These are phyloP conservation scores for Steatornis caripensis DNA, from an alignment of 2,113 vertebrate genomes.

Conservation along the genomic window DNA sequence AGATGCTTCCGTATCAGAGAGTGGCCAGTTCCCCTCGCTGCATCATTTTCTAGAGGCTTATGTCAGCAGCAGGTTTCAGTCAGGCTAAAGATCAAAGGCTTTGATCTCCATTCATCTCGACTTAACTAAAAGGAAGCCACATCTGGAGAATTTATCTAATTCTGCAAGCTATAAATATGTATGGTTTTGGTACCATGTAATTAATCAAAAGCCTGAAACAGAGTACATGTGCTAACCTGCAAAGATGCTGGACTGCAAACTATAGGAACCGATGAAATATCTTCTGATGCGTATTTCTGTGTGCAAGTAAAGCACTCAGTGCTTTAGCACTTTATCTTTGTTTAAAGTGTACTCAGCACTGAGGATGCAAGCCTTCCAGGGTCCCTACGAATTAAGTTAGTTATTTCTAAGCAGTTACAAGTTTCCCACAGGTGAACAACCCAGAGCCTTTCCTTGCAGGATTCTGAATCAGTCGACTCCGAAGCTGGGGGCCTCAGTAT, in stretches of 20 bases:
- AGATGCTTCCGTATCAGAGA: not conserved
- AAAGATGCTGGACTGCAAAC: not conserved
- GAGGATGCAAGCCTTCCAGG: not conserved
- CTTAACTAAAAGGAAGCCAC: conserved; percentile 51
- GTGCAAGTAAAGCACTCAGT: not conserved
- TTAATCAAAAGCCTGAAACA: conserved; percentile 47
- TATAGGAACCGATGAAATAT: not conserved
- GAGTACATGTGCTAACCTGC: conserved; percentile 51
- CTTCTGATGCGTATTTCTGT: not conserved
- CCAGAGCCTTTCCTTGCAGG: not conserved
- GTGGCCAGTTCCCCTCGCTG: not conserved
- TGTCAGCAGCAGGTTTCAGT: conserved; percentile 51
- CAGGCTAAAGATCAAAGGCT: conserved; percentile 67
- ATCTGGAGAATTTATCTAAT: conserved; percentile 51
- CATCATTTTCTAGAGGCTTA: conserved; percentile 25
- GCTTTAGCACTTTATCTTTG: not conserved
- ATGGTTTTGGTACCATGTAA: conserved; percentile 38
- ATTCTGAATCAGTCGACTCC: not conserved
- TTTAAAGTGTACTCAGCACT: not conserved
- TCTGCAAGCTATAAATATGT: conserved; percentile 37
- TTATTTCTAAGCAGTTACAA: not conserved
- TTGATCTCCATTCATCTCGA: conserved; percentile 44
- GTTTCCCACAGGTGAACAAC: not conserved
- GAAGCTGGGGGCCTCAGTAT: too few species aligned
- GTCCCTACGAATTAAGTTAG: not conserved